These are phyloP conservation scores for Microplitis demolitor DNA, from an alignment of 1,140 invertebrate genomes.

Conservation along the genomic window DNA sequence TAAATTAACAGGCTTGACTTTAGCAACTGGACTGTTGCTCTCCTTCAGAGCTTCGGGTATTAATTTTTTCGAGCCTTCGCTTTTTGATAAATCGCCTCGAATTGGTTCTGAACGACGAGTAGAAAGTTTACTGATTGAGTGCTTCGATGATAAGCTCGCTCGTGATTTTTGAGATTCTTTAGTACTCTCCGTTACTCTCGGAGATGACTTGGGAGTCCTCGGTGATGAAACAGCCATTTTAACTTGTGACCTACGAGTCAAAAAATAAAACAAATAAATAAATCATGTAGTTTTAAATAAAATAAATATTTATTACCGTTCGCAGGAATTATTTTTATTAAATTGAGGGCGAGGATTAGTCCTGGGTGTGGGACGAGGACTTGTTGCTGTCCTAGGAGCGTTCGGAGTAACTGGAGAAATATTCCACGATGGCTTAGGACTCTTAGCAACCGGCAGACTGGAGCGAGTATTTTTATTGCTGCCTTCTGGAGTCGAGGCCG, in stretches of 20 bases:
- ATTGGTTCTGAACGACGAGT: not conserved
- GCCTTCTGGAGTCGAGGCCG: slow-evolving; percentile 49
- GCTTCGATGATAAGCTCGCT: not conserved
- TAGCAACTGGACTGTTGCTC: slow-evolving; percentile 32
- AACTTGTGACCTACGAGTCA: not conserved
- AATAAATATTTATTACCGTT: not conserved
- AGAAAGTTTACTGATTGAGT: not conserved
- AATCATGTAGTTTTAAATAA: not conserved
- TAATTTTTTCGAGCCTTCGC: slow-evolving; percentile 9
- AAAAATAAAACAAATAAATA: not conserved
- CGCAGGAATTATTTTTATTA: not conserved
- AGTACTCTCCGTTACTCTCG: not conserved
- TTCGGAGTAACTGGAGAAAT: slow-evolving; percentile 50
- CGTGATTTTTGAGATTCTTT: not conserved
- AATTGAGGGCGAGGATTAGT: not conserved
- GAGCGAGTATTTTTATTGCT: slow-evolving; percentile 1
- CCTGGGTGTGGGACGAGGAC: not conserved
- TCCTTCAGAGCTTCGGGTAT: slow-evolving; percentile 35
- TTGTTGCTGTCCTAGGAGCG: not conserved
- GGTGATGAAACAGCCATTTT: not conserved
- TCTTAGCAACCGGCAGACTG: slow-evolving; percentile 1
- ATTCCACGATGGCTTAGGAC: slow-evolving; percentile 37
- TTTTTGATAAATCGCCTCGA: not conserved
- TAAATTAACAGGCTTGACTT: slow-evolving; percentile 42
- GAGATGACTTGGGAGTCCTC: not conserved